Conservation (phyloP, 2,113 vertebrate genomes). For the Cynoglossus semilaevis region DNA sequence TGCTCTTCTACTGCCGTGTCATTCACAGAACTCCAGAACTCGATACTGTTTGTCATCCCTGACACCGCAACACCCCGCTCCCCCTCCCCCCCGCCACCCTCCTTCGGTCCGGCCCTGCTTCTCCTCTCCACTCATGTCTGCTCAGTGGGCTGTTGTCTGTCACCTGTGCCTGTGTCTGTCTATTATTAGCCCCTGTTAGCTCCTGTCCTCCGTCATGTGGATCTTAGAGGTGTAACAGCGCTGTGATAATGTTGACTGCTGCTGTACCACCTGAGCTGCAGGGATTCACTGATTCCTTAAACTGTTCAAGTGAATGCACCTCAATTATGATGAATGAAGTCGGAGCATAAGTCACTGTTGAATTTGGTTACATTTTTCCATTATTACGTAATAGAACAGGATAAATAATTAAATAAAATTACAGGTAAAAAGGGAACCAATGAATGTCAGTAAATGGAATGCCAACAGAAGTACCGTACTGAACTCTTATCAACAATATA, state of each 20-base stretch:
- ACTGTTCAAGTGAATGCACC: no score
- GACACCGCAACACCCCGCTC: not conserved
- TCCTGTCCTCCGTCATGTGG: conserved; percentile 32
- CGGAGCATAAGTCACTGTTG: no score
- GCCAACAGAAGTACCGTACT: no score
- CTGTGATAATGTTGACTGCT: not conserved
- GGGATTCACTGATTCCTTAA: not conserved
- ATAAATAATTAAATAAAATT: no score
- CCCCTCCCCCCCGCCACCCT: no score
- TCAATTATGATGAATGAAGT: no score
- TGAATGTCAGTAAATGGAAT: no score
- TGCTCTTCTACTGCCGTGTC: no score
- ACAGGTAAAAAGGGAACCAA: no score
- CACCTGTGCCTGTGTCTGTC: conserved; percentile 44
- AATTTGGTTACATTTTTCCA: no score
- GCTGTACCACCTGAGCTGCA: not conserved
- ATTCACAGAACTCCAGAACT: not conserved
- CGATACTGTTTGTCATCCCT: conserved; percentile 14
- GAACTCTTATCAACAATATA: no score
- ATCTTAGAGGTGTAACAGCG: not conserved
- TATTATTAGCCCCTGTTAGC: conserved; percentile 46
- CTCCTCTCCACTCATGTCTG: conserved; percentile 12
- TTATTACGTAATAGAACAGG: no score
- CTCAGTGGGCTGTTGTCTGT: conserved; percentile 35
- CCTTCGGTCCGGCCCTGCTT: conserved; percentile 14